These are phyloP conservation scores for Heliocidaris erythrogramma DNA, from an alignment of 35 echinoderm and acorn worm genomes.

Conservation along the genomic window DNA sequence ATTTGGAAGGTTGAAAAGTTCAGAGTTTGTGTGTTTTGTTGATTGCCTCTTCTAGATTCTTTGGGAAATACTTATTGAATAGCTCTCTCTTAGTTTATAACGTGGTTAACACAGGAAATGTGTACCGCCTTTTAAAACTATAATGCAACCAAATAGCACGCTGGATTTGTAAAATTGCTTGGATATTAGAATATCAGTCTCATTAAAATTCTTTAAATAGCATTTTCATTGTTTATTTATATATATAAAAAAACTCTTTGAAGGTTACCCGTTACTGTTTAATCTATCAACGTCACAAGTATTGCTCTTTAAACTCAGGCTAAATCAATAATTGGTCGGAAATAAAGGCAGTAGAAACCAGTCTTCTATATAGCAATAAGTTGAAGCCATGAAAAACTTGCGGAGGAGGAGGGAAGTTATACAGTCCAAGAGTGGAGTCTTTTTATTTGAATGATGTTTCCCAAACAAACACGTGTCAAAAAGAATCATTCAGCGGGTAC, in stretches of 20 bases:
- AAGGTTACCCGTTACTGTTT: neutral
- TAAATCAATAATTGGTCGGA: neutral
- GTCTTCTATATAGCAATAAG: neutral
- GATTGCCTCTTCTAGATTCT: neutral
- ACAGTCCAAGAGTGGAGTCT: neutral
- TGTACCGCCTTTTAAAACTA: neutral
- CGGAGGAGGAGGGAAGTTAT: neutral
- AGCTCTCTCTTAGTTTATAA: too few relatives aligned
- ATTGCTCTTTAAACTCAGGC: neutral
- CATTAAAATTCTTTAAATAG: too few relatives aligned
- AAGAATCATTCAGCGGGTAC: conserved; percentile 7
- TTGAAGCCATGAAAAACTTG: neutral
- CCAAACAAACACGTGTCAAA: conserved; percentile 39
- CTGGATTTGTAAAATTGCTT: too few relatives aligned
- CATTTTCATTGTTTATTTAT: too few relatives aligned
- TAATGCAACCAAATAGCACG: too few relatives aligned
- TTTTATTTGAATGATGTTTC: conserved; percentile 26
- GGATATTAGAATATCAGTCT: too few relatives aligned
- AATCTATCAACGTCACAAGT: neutral
- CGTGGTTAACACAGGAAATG: neutral
- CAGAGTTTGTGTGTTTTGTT: neutral
- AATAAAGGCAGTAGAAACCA: neutral
- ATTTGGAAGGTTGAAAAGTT: neutral
- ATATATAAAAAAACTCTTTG: neutral
- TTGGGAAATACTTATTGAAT: neutral